These are phyloP conservation scores for Pristionchus japonicus DNA, from an alignment of 2,888 invertebrate genomes.

Conservation along the genomic window DNA sequence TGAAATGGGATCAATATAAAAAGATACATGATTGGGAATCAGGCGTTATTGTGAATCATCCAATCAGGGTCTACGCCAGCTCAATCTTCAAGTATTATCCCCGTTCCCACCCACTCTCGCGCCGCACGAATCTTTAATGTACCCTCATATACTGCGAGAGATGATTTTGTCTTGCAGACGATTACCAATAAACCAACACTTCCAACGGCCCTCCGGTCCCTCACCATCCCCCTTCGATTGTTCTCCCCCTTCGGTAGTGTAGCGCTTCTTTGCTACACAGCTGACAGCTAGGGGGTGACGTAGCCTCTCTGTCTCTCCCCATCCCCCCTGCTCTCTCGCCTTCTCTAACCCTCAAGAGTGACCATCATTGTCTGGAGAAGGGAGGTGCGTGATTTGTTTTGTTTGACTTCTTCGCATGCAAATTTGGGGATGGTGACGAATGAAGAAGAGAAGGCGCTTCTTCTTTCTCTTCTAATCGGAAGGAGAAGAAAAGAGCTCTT, in stretches of 20 bases:
- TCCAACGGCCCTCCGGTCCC: background rate
- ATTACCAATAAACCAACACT: background rate
- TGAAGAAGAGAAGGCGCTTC: background rate
- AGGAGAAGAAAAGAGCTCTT: background rate
- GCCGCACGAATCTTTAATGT: background rate
- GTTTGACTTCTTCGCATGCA: conserved; percentile 35
- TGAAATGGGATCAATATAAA: no score
- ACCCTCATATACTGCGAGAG: no score
- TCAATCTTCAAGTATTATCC: no score
- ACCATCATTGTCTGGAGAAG: no score
- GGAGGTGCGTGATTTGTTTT: conserved; percentile 16
- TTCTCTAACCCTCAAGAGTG: no score
- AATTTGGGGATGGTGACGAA: conserved; percentile 25
- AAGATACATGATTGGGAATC: no score
- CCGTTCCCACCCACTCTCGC: background rate
- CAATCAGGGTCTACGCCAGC: no score
- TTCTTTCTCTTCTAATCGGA: background rate
- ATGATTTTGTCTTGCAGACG: no score
- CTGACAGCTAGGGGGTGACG: background rate
- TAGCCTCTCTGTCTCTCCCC: no score
- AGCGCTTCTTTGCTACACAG: conserved; percentile 35
- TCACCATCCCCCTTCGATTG: conserved; percentile 5
- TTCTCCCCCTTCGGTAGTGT: conserved; percentile 32
- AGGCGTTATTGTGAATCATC: no score
- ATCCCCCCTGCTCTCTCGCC: no score